phyloP scores from a whole-genome alignment of 2,113 vertebrate species.

The Petrocephalus microphthalmus region DNA sequence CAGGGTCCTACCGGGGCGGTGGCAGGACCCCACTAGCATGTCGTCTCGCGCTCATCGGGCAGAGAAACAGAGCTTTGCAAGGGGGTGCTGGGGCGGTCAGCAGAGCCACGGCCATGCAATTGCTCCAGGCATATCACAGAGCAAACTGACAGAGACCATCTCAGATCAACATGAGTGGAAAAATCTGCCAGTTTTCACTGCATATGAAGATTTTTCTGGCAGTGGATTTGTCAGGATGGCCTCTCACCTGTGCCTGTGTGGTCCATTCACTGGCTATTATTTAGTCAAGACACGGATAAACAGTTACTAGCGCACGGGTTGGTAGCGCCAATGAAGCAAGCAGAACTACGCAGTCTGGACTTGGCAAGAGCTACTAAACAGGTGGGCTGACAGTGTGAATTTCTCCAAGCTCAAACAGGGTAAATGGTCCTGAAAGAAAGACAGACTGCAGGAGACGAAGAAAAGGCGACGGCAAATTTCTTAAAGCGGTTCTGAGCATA shows the following conservation, averaged over 20 bases:
- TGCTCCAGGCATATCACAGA: background rate
- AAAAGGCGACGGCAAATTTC: background rate
- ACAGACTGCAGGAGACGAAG: background rate
- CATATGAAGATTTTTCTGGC: background rate
- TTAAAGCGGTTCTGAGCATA: background rate
- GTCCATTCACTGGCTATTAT: background rate
- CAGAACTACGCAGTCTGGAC: background rate
- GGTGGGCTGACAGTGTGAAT: background rate
- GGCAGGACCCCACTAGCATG: background rate
- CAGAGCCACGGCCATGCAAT: background rate
- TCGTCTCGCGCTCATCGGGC: background rate
- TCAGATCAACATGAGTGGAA: background rate
- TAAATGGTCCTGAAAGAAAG: background rate
- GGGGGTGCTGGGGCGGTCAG: background rate
- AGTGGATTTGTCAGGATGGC: background rate
- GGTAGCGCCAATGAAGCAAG: constrained; percentile 3
- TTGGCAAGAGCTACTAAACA: background rate
- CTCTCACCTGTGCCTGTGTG: background rate
- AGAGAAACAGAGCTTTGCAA: background rate
- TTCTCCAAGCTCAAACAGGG: background rate
- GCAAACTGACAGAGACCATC: background rate
- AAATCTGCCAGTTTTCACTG: background rate
- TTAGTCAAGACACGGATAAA: background rate
- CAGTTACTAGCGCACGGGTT: constrained; percentile 1
- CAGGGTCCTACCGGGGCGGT: background rate